Evolutionary conservation across 2,113 vertebrate species (phyloP).

Genomic region (Forbesichthys papilliferus): DNA sequence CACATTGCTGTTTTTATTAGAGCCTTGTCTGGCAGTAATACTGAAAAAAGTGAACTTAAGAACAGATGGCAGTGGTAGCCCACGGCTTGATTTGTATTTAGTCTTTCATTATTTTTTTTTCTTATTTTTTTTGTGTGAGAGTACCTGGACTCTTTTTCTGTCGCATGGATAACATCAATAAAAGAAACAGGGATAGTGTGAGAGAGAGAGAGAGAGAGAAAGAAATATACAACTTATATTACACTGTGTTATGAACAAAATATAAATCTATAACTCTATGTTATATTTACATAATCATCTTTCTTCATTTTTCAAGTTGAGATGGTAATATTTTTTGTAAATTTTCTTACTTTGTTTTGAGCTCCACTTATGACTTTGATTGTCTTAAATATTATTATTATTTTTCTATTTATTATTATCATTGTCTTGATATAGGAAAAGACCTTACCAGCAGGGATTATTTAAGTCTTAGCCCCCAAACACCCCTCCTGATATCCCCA

Average conservation of each 20-base stretch:
- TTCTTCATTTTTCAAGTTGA: constrained; percentile 99
- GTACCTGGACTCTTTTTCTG: constrained; percentile 94
- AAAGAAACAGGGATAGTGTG: constrained; percentile 79
- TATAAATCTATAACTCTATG: constrained; percentile 99
- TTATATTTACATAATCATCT: constrained; percentile 99
- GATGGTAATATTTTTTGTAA: constrained; percentile 88
- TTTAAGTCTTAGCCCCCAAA: constrained; percentile 52
- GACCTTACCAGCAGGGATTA: constrained; percentile 74
- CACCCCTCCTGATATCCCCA: constrained; percentile 17
- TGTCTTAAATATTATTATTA: constrained; percentile 88
- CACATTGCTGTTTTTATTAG: constrained; percentile 99
- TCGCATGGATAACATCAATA: constrained; percentile 99
- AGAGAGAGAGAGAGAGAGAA: constrained; percentile 77
- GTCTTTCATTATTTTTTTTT: constrained; percentile 82
- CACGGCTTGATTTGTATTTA: constrained; percentile 81
- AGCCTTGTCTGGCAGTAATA: constrained; percentile 99
- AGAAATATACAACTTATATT: constrained; percentile 99
- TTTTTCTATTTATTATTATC: constrained; percentile 47
- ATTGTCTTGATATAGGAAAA: constrained; percentile 70
- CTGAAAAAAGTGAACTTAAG: constrained; percentile 95
- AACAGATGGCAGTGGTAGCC: constrained; percentile 93
- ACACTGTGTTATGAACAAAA: constrained; percentile 99
- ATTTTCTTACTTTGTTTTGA: constrained; percentile 89
- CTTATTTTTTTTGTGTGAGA: constrained; percentile 79
- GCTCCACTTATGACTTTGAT: constrained; percentile 97